Conservation (phyloP, 2,113 vertebrate genomes). For the Marcusenius ussheri region DNA sequence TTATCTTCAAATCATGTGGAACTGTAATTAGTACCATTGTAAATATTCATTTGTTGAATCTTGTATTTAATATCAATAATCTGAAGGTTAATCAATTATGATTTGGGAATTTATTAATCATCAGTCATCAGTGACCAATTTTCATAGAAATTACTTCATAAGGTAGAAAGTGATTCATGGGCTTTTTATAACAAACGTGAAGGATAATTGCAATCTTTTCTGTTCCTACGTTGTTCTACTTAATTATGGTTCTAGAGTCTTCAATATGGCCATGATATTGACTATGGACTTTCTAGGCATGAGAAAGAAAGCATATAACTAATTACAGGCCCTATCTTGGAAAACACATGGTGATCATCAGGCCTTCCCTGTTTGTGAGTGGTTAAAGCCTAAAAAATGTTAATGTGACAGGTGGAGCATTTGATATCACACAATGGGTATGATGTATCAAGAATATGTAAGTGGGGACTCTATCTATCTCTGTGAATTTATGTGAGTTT, state of each 20-base stretch:
- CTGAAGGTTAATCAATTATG: neutral
- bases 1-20: neutral
- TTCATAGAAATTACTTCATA: neutral
- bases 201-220: neutral
- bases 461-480: neutral
- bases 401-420: neutral
- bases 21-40: neutral
- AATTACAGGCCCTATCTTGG: neutral
- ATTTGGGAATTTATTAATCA: neutral
- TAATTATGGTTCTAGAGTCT: neutral
- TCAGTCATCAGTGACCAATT: neutral
- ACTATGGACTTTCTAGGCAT: neutral
- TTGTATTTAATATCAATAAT: neutral
- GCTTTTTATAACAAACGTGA: neutral
- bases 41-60: neutral
- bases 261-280: neutral
- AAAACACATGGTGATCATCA: neutral
- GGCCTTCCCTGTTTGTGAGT: neutral
- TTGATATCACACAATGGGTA: neutral
- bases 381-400: neutral
- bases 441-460: neutral
- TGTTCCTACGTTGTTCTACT: neutral
- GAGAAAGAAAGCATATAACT: neutral
- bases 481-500: neutral
- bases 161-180: neutral